phyloP scores from a whole-genome alignment of 2,888 invertebrate genomes.

The Acanthosepion lycidas region DNA sequence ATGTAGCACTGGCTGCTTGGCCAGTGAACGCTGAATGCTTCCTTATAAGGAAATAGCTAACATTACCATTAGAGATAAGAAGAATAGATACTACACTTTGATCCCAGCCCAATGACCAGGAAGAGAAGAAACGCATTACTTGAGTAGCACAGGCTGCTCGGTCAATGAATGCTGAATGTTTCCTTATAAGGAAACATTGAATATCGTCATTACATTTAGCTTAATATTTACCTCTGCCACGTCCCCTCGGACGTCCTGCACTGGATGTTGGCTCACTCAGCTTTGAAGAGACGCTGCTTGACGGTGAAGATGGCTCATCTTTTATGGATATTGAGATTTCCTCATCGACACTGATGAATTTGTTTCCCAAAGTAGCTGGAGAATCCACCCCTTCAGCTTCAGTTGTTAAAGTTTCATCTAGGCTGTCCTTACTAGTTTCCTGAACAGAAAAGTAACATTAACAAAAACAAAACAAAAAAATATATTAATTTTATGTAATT shows the following conservation, averaged over 20 bases:
- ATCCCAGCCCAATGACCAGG: too few species aligned
- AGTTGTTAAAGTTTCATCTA: neutral
- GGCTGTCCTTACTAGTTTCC: slow-evolving; percentile 38
- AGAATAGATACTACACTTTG: too few species aligned
- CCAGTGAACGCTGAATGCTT: too few species aligned
- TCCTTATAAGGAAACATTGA: too few species aligned
- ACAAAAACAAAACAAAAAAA: too few species aligned
- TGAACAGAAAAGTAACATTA: neutral
- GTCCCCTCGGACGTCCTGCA: slow-evolving; percentile 50
- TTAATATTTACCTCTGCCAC: slow-evolving; percentile 49
- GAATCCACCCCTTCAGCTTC: slow-evolving; percentile 34
- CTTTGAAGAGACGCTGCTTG: slow-evolving; percentile 70
- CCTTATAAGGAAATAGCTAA: too few species aligned
- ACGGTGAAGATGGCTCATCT: slow-evolving; percentile 69
- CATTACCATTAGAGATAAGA: too few species aligned
- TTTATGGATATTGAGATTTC: slow-evolving; percentile 57
- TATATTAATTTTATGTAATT: neutral
- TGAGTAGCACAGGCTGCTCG: too few species aligned
- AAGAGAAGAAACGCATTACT: too few species aligned
- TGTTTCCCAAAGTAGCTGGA: slow-evolving; percentile 48
- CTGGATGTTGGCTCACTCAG: slow-evolving; percentile 67
- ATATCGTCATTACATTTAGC: too few species aligned
- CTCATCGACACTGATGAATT: slow-evolving; percentile 58
- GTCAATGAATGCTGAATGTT: too few species aligned
- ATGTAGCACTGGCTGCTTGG: too few species aligned